Conservation (phyloP, 1,140 invertebrate species). For the Cataglyphis hispanica region DNA sequence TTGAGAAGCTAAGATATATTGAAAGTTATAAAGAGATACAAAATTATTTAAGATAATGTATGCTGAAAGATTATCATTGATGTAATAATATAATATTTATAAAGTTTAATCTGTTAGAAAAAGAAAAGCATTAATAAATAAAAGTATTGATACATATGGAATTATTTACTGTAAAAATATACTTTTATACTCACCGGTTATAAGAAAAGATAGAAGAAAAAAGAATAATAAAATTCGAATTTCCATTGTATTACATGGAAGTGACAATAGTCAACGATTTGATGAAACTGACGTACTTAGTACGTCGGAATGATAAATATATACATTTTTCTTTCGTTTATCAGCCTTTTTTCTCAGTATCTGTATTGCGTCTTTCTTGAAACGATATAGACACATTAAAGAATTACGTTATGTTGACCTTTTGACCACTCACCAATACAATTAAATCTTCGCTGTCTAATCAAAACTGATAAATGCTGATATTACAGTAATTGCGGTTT, state of each 20-base stretch:
- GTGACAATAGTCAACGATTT: background rate
- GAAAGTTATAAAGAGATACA: background rate
- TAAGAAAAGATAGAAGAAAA: background rate
- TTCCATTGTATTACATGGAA: constrained; percentile 36
- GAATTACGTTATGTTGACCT: constrained; percentile 16
- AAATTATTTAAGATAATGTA: background rate
- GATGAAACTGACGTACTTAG: background rate
- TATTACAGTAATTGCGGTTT: background rate
- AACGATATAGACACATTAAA: background rate
- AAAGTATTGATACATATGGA: no score
- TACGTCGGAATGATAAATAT: background rate
- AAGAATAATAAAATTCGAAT: constrained; percentile 54
- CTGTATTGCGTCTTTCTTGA: background rate
- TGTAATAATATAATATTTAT: background rate
- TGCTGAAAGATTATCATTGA: background rate
- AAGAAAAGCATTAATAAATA: background rate
- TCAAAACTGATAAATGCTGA: constrained; percentile 20
- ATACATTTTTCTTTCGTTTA: constrained; percentile 25
- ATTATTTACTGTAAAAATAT: constrained; percentile 18
- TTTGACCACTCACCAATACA: constrained; percentile 21
- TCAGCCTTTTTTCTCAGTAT: constrained; percentile 16
- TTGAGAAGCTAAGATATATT: background rate
- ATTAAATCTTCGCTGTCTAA: background rate
- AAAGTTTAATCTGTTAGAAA: background rate
- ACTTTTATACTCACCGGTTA: constrained; percentile 40